Base-by-base conservation (phyloP, 2,113 vertebrate genomes). In the Apteryx owenii region DNA sequence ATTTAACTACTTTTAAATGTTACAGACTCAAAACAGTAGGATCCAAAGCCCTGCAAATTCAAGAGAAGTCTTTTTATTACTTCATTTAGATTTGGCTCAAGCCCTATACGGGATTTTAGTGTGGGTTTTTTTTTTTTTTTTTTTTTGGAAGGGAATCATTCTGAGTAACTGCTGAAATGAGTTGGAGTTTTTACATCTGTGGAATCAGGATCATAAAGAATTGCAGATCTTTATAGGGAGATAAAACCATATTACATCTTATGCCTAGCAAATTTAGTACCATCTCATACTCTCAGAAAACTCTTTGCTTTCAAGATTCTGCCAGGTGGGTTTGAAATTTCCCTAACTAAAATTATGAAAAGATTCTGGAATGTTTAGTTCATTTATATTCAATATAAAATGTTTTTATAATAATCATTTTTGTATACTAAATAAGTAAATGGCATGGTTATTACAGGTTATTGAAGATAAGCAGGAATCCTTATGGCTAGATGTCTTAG, bases 1-100 rank as follows among this genome's bases (percentile, higher is more conserved):
- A 48, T 70, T 94, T 56, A 89, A 79, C 14, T 84, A 33, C 5
- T 9, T 87, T 96, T 89, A 91, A 92, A 81, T 40, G 20, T 75
- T 90, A 79, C 20, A 72, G 22, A 42, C 36, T 76, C 36, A 81
- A 81, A 95, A 81, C 51, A 79, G 12, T 51, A 53, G 31, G 51
- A 78, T 81, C 51, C 84, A 96, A 89, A 95, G 90, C 40, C 48
- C 48, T 85, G n/a, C 82, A 42, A 89, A 56, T n/a, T 88, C 18
- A 94, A 82, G 23, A 84, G 62, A 73, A 64, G 23, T 50, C n/a
- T 7, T 68, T 18, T 50, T 68, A 40, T 78, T 85, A 75, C 28
- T 92, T 94, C 25, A 70, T 84, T 85, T 84, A 90, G 73, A 58
- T 95, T 95, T 96, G 88, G 72, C 36, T 73, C 50, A 94, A 82